phyloP scores from a whole-genome alignment of 2,113 vertebrate genomes.

The Oreochromis aureus region DNA sequence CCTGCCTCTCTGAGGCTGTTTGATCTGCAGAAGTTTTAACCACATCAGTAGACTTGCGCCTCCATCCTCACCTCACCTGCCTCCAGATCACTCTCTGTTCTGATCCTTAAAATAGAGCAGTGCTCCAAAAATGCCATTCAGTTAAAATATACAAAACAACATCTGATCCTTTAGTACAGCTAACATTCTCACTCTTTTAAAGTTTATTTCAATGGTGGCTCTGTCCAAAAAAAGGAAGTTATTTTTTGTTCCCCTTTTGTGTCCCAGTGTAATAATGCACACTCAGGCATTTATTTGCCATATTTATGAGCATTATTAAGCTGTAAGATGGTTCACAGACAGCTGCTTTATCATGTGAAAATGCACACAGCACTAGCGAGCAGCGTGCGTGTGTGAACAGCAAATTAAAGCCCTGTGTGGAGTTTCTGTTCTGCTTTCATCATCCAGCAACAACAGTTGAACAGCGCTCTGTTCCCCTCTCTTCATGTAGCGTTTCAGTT shows the following conservation, averaged over 20 bases:
- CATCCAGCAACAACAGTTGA: background rate
- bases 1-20: background rate
- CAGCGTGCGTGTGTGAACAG: background rate
- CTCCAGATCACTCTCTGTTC: background rate
- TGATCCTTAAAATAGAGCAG: background rate
- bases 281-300: background rate
- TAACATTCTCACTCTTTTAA: background rate
- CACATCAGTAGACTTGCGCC: background rate
- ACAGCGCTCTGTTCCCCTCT: background rate
- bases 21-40: slow-evolving; percentile 5
- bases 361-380: background rate
- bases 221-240: background rate
- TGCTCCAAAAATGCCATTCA: background rate
- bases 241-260: background rate
- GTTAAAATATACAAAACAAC: background rate
- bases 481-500: background rate
- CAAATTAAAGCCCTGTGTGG: background rate
- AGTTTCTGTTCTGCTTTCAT: background rate
- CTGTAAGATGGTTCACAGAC: background rate
- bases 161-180: background rate
- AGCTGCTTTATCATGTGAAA: background rate
- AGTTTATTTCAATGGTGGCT: background rate
- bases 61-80: background rate
- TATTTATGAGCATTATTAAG: background rate
- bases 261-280: background rate